These are phyloP conservation scores for Polyploca ridens DNA, from an alignment of 2,888 invertebrate species.

Conservation along the genomic window DNA sequence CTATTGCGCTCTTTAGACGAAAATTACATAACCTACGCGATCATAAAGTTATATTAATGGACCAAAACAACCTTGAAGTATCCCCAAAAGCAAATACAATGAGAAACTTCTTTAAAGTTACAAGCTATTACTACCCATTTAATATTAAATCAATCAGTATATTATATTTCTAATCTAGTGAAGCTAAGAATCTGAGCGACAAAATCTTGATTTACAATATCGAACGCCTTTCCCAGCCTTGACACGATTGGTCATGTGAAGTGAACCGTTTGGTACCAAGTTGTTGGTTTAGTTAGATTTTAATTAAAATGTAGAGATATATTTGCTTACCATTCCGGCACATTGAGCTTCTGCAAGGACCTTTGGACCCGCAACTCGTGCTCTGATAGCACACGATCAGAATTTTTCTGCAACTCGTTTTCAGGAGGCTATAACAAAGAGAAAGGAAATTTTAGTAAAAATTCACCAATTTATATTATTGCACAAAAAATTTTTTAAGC, in stretches of 20 bases:
- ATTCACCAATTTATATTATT: no score
- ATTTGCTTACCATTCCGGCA: slow-evolving; percentile 94
- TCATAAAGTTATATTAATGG: no score
- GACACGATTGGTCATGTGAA: slow-evolving; percentile 36
- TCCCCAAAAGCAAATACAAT: background rate
- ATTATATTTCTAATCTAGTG: background rate
- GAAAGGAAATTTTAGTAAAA: slow-evolving; percentile 20
- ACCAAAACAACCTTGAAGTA: background rate
- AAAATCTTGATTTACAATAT: slow-evolving; percentile 36
- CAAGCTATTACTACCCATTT: background rate
- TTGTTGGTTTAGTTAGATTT: background rate
- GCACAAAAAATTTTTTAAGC: background rate
- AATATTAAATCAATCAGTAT: background rate
- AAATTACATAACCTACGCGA: background rate
- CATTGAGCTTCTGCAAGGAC: slow-evolving; percentile 96
- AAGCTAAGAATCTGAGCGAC: slow-evolving; percentile 19
- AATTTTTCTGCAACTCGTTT: slow-evolving; percentile 95
- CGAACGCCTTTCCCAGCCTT: slow-evolving; percentile 52
- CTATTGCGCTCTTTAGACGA: background rate
- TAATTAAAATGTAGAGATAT: background rate
- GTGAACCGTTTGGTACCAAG: slow-evolving; percentile 7
- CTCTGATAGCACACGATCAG: slow-evolving; percentile 94
- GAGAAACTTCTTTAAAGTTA: background rate
- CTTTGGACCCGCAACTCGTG: slow-evolving; percentile 97
- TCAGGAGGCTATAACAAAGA: slow-evolving; percentile 92